These are phyloP conservation scores for Cryptoblepharus egeriae DNA, from an alignment of 2,797 vertebrate genomes.

Conservation along the genomic window DNA sequence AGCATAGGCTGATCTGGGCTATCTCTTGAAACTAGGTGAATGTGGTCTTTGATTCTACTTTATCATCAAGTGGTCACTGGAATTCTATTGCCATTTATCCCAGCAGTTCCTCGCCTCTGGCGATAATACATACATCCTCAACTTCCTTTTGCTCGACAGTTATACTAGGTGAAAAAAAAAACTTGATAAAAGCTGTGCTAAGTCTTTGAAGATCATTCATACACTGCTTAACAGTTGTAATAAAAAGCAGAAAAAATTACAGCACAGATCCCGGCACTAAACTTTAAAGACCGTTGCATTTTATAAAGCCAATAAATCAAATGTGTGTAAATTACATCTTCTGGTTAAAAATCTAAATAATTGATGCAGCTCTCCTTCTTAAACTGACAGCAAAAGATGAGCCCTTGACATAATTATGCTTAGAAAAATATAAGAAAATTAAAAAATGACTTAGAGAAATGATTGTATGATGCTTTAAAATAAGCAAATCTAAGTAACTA, in stretches of 20 bases:
- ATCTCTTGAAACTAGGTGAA: neutral
- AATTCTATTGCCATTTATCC: constrained; percentile 18
- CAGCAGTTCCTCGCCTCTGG: neutral
- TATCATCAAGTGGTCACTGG: neutral
- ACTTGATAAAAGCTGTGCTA: constrained; percentile 66
- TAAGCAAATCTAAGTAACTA: neutral
- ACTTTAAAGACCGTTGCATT: constrained; percentile 74
- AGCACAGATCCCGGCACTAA: constrained; percentile 63
- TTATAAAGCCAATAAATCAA: constrained; percentile 79
- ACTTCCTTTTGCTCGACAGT: constrained; percentile 58
- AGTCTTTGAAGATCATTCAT: constrained; percentile 79
- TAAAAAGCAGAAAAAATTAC: constrained; percentile 70
- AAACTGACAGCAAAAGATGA: neutral
- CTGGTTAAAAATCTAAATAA: constrained; percentile 56
- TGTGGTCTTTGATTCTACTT: neutral
- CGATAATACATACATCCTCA: constrained; percentile 51
- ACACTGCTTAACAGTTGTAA: constrained; percentile 71
- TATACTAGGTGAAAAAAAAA: constrained; percentile 66
- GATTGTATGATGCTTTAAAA: too few species aligned
- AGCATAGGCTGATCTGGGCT: neutral
- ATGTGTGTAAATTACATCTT: constrained; percentile 42
- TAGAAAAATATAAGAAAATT: too few species aligned
- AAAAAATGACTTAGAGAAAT: too few species aligned
- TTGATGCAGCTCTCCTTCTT: constrained; percentile 50
- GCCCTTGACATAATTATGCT: constrained; percentile 32